phyloP scores from a whole-genome alignment of 2,113 vertebrate species.

The Rhabdornis inornatus region DNA sequence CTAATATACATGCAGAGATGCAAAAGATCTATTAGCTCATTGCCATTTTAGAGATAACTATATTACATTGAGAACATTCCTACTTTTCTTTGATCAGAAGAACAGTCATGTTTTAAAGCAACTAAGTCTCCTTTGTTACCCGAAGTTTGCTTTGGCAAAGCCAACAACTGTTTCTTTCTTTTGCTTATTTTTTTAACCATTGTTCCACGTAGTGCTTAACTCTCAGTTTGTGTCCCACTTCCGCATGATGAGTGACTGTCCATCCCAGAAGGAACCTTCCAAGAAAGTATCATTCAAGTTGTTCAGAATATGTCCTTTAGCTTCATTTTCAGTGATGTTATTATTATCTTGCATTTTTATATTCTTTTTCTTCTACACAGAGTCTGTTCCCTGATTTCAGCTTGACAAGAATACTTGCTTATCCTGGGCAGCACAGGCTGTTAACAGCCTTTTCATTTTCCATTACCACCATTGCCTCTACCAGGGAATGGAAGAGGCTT shows the following conservation, averaged over 20 bases:
- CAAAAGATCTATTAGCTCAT: neutral
- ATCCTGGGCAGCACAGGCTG: neutral
- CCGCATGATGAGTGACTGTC: neutral
- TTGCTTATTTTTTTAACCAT: neutral
- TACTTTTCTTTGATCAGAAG: neutral
- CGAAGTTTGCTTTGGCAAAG: neutral
- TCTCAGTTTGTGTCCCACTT: neutral
- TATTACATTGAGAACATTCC: neutral
- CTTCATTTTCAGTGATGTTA: neutral
- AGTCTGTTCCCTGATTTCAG: neutral
- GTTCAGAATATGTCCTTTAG: neutral
- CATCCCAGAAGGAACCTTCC: neutral
- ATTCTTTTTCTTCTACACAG: neutral
- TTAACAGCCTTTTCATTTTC: neutral
- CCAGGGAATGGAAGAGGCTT: neutral
- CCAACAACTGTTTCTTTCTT: neutral
- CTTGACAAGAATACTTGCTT: neutral
- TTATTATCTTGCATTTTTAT: neutral
- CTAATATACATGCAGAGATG: neutral
- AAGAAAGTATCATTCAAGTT: neutral
- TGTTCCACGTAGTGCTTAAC: neutral
- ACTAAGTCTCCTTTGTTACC: neutral
- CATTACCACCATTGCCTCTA: neutral
- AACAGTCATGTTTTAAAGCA: neutral
- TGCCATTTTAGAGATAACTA: neutral